Conservation (phyloP, 2,113 vertebrate species). For the Rattus norvegicus region DNA sequence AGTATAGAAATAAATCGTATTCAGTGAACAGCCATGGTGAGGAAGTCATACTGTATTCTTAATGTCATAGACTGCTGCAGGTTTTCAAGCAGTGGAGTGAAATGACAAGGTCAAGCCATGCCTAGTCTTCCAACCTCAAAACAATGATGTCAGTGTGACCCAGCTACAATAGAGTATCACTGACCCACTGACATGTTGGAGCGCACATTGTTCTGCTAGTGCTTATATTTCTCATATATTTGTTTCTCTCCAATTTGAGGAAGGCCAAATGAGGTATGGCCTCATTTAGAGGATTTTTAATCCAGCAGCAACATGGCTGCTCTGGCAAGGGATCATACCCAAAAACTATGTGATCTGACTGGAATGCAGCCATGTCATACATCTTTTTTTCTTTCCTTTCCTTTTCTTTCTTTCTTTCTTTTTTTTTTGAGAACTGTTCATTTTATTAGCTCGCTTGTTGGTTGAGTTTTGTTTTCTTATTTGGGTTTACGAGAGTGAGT, state of each 20-base stretch:
- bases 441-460: too few species aligned
- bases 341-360: too few species aligned
- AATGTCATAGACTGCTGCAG: background rate
- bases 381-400: too few species aligned
- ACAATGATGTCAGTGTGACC: background rate
- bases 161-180: background rate
- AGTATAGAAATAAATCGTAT: background rate
- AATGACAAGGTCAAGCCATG: background rate
- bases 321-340: too few species aligned
- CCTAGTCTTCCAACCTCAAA: background rate
- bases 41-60: background rate
- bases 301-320: too few species aligned
- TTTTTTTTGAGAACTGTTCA: too few species aligned
- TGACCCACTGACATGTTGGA: background rate
- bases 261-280: background rate
- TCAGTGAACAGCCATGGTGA: background rate
- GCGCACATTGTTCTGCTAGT: background rate
- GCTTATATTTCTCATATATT: background rate
- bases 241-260: background rate
- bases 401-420: too few species aligned
- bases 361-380: too few species aligned
- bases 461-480: too few species aligned
- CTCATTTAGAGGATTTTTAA: background rate
- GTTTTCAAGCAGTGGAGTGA: background rate
- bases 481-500: too few species aligned